Percentiles rank a stretch among this genome's conserved stretches.
Conservation (phyloP, 2,797 vertebrate genomes). For the Limnodromus scolopaceus region DNA sequence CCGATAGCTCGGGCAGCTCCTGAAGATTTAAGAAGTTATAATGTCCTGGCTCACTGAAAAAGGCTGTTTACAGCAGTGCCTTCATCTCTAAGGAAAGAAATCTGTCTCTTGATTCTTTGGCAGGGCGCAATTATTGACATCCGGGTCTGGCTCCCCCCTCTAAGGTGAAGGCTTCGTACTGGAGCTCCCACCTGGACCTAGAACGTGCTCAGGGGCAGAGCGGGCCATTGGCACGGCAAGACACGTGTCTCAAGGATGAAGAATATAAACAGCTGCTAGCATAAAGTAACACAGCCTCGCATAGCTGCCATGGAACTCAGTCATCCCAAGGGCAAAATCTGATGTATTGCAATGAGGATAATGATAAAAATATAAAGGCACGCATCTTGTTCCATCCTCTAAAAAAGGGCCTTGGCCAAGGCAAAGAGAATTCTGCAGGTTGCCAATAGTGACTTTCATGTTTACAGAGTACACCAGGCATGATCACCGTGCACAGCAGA, state of each 20-base stretch:
- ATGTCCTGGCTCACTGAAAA: not conserved
- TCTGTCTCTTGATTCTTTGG: not conserved
- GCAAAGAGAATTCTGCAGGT: not conserved
- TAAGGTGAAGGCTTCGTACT: not conserved
- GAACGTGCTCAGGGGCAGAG: not conserved
- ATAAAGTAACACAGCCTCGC: not conserved
- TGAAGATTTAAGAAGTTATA: not conserved
- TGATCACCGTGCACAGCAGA: not conserved
- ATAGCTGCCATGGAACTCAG: not conserved
- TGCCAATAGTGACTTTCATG: not conserved
- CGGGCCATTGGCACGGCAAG: not conserved
- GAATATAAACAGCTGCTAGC: constrained; percentile 23
- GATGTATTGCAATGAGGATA: not conserved
- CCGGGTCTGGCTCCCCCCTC: not conserved
- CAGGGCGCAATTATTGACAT: not conserved
- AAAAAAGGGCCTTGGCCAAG: not conserved
- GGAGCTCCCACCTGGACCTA: not conserved
- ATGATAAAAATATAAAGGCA: constrained; percentile 38
- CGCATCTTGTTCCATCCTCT: not conserved
- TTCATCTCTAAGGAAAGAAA: not conserved
- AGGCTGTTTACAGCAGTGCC: not conserved
- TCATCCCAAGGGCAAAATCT: constrained; percentile 37
- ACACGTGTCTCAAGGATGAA: not conserved
- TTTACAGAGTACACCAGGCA: not conserved
- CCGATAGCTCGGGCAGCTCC: not conserved